A percentile compares a stretch with the other conserved stretches of the same genome.
Conservation (phyloP, 2,888 invertebrate genomes). For the Drosophila peninsularis region DNA sequence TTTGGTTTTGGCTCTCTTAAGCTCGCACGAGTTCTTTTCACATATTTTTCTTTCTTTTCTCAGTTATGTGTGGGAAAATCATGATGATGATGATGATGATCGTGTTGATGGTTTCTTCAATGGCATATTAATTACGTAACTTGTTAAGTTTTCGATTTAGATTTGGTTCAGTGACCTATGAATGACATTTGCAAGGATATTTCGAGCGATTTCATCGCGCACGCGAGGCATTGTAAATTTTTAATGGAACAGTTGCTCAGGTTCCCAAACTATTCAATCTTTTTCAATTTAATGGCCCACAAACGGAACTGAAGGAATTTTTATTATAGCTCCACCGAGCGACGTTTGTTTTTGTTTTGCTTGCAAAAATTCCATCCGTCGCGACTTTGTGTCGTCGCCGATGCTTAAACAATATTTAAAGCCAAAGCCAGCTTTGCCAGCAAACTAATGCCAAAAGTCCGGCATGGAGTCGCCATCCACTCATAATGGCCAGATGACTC, state of each 20-base stretch:
- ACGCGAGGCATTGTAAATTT: constrained; percentile 5
- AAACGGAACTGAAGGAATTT: constrained; percentile 61
- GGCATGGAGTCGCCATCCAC: constrained; percentile 35
- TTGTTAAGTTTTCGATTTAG: constrained; percentile 10
- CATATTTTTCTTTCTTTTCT: constrained; percentile 4
- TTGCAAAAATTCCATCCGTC: constrained; percentile 55
- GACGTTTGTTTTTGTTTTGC: constrained; percentile 26
- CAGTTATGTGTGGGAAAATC: constrained; percentile 41
- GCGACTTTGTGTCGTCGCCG: constrained; percentile 57
- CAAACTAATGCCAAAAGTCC: constrained; percentile 31
- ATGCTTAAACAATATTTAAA: constrained; percentile 39
- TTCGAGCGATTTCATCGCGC: neutral
- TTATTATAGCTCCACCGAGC: constrained; percentile 19
- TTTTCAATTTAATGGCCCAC: constrained; percentile 9
- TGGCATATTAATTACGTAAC: constrained; percentile 60
- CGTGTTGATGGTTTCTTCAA: constrained; percentile 41
- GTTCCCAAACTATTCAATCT: constrained; percentile 36
- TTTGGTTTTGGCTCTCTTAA: constrained; percentile 13
- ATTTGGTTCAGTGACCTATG: constrained; percentile 59
- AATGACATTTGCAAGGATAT: constrained; percentile 68
- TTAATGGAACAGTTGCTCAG: constrained; percentile 38
- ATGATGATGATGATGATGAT: constrained; percentile 12
- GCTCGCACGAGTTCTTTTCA: constrained; percentile 34
- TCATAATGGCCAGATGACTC: constrained; percentile 46
- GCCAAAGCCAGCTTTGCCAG: constrained; percentile 7